Evolutionary conservation across 2,113 vertebrate genomes (phyloP).

Genomic region (Fukomys damarensis): DNA sequence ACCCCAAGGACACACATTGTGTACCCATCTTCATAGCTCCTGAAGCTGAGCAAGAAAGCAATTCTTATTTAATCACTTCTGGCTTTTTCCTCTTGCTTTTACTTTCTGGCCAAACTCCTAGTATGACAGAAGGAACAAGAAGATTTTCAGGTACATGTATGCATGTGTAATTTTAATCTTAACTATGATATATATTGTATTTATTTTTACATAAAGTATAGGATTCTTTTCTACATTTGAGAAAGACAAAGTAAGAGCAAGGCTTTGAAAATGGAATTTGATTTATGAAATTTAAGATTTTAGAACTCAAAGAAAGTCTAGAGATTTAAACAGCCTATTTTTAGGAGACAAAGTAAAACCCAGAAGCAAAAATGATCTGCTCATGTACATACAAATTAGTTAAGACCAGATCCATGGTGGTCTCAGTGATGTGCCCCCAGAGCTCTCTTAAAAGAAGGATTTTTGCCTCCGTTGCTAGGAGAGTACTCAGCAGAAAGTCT

Average conservation of each 20-base stretch:
- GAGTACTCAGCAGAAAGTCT: neutral
- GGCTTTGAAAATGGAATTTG: conserved; percentile 22
- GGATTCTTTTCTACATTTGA: neutral
- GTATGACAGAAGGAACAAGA: neutral
- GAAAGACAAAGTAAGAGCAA: neutral
- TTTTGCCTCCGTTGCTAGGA: neutral
- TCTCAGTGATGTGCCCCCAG: neutral
- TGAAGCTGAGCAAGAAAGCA: neutral
- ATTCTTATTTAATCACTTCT: neutral
- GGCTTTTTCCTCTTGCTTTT: neutral
- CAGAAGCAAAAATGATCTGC: neutral
- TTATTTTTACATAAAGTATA: neutral
- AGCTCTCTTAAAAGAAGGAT: neutral
- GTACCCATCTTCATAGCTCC: neutral
- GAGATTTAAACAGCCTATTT: neutral
- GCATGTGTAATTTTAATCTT: neutral
- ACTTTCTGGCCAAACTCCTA: conserved; percentile 7
- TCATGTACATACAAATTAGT: neutral
- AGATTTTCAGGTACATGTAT: neutral
- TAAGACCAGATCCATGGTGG: neutral
- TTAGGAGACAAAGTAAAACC: neutral
- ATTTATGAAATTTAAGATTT: conserved; percentile 7
- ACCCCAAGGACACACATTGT: neutral
- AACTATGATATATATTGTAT: neutral
- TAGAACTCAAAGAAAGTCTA: neutral